A percentile compares a stretch with the other conserved stretches of the same genome.
Evolutionary conservation across 2,888 invertebrate species (phyloP).

Genomic region (Lacanobia wlatinum): DNA sequence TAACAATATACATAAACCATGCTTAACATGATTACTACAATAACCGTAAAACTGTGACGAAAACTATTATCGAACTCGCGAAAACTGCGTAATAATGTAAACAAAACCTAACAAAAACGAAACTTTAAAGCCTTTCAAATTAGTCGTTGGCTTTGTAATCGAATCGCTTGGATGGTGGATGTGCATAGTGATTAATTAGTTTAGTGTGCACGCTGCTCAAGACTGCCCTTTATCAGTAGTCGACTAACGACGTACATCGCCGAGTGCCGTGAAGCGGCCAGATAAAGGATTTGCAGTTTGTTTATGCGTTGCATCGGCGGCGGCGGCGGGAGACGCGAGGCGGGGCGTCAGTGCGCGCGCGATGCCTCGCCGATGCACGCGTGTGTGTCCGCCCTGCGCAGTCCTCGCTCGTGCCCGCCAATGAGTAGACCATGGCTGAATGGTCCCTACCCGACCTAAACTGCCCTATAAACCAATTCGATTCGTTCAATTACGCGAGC

Average conservation of each 20-base stretch:
- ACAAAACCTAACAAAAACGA: constrained; percentile 41
- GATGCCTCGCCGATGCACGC: constrained; percentile 82
- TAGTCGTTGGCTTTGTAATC: constrained; percentile 23
- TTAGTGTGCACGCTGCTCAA: constrained; percentile 67
- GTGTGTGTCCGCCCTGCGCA: constrained; percentile 73
- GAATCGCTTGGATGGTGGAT: constrained; percentile 21
- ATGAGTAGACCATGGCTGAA: constrained; percentile 74
- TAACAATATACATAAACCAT: constrained; percentile 26
- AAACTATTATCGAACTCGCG: constrained; percentile 37
- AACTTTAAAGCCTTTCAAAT: constrained; percentile 10
- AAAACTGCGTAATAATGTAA: constrained; percentile 65
- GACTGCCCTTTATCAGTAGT: constrained; percentile 78
- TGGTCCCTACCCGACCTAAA: constrained; percentile 75
- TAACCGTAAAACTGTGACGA: constrained; percentile 47
- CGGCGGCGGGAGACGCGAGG: constrained; percentile 71
- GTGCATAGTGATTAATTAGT: constrained; percentile 60
- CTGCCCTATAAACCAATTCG: constrained; percentile 69
- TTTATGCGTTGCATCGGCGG: constrained; percentile 81
- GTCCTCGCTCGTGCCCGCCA: constrained; percentile 63
- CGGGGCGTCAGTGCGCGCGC: constrained; percentile 81
- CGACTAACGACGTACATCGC: constrained; percentile 74
- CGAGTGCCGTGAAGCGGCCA: constrained; percentile 73
- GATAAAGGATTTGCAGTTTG: constrained; percentile 88
- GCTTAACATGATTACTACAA: constrained; percentile 47
- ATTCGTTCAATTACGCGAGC: constrained; percentile 68